These are phyloP conservation scores for Euwallacea fornicatus DNA, from an alignment of 1,140 invertebrate genomes.

Conservation along the genomic window DNA sequence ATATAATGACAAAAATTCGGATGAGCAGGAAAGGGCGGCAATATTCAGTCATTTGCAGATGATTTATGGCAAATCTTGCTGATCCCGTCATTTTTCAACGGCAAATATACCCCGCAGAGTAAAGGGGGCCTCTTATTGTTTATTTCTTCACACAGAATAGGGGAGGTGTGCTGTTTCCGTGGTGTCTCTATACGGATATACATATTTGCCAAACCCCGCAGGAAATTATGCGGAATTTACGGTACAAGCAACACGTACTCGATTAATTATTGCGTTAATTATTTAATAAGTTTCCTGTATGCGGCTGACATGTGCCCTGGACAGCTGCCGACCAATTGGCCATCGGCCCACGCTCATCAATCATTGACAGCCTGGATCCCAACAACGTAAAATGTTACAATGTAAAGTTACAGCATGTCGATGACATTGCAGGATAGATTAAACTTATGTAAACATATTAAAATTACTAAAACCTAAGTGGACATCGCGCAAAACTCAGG, in stretches of 20 bases:
- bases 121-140: no score
- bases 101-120: background rate
- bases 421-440: background rate
- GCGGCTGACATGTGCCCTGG: constrained; percentile 22
- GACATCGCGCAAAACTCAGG: no score
- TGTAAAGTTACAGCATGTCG: background rate
- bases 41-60: constrained; percentile 34
- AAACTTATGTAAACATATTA: no score
- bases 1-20: constrained; percentile 29
- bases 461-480: no score
- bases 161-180: no score
- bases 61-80: constrained; percentile 28
- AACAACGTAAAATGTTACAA: background rate
- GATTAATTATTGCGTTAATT: constrained; percentile 28
- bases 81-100: constrained; percentile 25
- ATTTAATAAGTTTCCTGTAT: constrained; percentile 25
- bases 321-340: constrained; percentile 15
- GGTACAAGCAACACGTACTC: constrained; percentile 22
- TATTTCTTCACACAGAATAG: no score
- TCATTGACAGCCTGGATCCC: constrained; percentile 16
- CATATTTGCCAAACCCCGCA: background rate
- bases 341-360: constrained; percentile 14
- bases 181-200: no score
- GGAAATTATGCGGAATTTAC: constrained; percentile 11
- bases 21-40: constrained; percentile 34